Evolutionary conservation across 2,888 invertebrate genomes (phyloP).

Genomic region (Melanostoma scalare): DNA sequence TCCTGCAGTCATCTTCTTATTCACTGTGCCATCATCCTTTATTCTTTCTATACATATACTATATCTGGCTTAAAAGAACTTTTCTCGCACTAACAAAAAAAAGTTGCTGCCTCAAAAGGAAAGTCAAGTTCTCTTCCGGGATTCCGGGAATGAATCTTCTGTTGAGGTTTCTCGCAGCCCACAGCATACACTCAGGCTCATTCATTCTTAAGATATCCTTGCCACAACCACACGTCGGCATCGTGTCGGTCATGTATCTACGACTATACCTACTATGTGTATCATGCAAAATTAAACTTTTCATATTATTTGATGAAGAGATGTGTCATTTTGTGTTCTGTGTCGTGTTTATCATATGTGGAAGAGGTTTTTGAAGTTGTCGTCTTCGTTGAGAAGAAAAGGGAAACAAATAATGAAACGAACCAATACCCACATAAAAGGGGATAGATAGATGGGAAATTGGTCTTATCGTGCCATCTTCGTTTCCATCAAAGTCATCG

Average conservation of each 20-base stretch:
- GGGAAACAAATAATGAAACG: constrained; percentile 7
- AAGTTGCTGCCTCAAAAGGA: constrained; percentile 69
- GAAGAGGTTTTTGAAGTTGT: constrained; percentile 56
- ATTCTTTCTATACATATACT: constrained; percentile 21
- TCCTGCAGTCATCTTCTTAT: constrained; percentile 48
- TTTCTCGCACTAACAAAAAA: constrained; percentile 45
- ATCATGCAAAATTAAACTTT: constrained; percentile 69
- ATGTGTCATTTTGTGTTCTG: constrained; percentile 69
- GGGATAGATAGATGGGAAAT: constrained; percentile 29
- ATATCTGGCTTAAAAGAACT: constrained; percentile 25
- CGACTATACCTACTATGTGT: constrained; percentile 6
- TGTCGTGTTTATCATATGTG: constrained; percentile 49
- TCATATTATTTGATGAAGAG: constrained; percentile 70
- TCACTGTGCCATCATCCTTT: constrained; percentile 52
- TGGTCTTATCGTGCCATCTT: constrained; percentile 58
- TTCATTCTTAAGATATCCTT: constrained; percentile 5
- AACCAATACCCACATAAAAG: constrained; percentile 5
- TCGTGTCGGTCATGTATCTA: not conserved
- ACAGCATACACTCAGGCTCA: not conserved
- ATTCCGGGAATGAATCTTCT: constrained; percentile 60
- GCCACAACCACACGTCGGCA: not conserved
- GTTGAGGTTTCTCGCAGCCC: constrained; percentile 37
- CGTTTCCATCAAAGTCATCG: constrained; percentile 60
- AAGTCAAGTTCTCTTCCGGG: constrained; percentile 80
- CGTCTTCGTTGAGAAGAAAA: constrained; percentile 11